These are phyloP conservation scores for Podarcis raffonei DNA, from an alignment of 2,113 vertebrate species.

Conservation along the genomic window DNA sequence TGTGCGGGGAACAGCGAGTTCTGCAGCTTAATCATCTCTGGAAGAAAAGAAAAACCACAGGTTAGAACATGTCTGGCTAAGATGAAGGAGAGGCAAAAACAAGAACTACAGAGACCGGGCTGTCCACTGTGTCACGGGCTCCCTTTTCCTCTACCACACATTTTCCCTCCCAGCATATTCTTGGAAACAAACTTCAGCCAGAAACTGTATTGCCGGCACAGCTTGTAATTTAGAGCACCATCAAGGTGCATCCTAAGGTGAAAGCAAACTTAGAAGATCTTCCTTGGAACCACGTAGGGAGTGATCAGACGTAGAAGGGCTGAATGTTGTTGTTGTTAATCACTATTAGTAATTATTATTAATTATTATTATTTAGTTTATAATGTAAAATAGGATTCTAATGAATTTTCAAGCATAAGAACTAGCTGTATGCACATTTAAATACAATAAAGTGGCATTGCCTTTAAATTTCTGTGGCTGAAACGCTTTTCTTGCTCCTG, in stretches of 20 bases:
- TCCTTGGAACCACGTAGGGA: neutral
- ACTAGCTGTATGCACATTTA: too few species aligned
- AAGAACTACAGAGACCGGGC: neutral
- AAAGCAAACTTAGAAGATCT: neutral
- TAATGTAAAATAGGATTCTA: too few species aligned
- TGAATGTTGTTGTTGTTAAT: neutral
- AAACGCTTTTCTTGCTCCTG: too few species aligned
- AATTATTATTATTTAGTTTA: too few species aligned
- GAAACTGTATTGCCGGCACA: neutral
- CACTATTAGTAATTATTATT: too few species aligned
- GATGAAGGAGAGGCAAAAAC: neutral
- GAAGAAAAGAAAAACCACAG: constrained; percentile 8
- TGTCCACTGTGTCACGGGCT: constrained; percentile 18
- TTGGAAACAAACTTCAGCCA: neutral
- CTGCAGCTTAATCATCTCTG: constrained; percentile 22
- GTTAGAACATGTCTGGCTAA: constrained; percentile 8
- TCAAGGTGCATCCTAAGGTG: neutral
- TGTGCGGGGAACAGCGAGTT: neutral
- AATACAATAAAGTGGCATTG: too few species aligned
- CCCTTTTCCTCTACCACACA: neutral
- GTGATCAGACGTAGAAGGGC: too few species aligned
- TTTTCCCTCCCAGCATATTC: constrained; percentile 28
- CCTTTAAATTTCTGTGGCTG: too few species aligned
- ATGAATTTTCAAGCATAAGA: too few species aligned
- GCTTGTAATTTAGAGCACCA: neutral